Evolutionary conservation across 1,140 invertebrate genomes (phyloP), one percentile per base, ranked within the genome.

Genomic region (Ceratina australensis): DNA sequence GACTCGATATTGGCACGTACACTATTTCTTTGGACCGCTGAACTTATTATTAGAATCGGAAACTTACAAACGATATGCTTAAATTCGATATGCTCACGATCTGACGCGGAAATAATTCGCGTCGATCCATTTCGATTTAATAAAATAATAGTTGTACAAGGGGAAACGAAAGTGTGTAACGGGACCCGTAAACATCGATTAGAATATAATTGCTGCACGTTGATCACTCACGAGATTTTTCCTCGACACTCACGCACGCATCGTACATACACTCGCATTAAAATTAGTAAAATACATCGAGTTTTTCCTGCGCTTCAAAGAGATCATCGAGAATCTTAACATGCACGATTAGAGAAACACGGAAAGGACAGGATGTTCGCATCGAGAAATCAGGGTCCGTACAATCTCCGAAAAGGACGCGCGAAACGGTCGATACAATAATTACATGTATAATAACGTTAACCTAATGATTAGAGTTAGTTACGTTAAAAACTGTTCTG

Each of bases 1-100:
- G 85, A 87, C 81, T 86, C 83, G 71, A 88, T 87, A 86, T 91
- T 91, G 90, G 90, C 90, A 91, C 90, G 87, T 90, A 87, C 80
- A 85, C 82, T 86, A 83, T 69, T 87, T 77, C 76, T 78, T 90
- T 91, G 89, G 90, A 91, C 89, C 89, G 77, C 87, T 75, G 33
- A 42, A 42, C 33, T 42, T 42, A 42, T 42, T 10, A 50, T 80
- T 81, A 65, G 33, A 26, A 66, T 50, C 26, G 18, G 49, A 78
- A 49, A 72, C 28, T 47, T 16, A 16, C 3, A 54, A 52, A 77
- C 66, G 56, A 33, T 33, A 42, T 42, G 33, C 33, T 42, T 42
- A 42, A 42, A 42, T 42, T 42, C 33, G 33, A 42, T 42, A 42
- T 10, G 3, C 33, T 42, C 5, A 10, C 33, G 33, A 42, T 10